These are phyloP conservation scores for Acropora tenuis DNA, from an alignment of 64 coral and sea anemone species.

Conservation along the genomic window DNA sequence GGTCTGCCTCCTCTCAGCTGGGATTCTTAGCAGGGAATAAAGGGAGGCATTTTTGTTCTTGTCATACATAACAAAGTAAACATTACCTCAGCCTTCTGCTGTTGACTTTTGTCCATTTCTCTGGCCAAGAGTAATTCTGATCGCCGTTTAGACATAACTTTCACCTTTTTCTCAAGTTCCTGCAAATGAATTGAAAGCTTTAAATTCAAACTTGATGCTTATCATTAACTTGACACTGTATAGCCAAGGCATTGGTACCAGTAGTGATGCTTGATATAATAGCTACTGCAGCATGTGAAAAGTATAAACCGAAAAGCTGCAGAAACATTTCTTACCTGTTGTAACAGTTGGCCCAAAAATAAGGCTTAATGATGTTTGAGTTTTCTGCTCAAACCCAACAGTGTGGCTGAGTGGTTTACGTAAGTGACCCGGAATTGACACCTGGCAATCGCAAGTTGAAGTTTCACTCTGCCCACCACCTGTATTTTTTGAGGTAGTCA, in stretches of 20 bases:
- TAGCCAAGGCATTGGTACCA: too few species aligned
- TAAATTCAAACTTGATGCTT: too few species aligned
- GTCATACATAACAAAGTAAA: neutral
- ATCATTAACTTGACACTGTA: too few species aligned
- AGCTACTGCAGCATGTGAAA: too few species aligned
- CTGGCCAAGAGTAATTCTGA: conserved; percentile 52
- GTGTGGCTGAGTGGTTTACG: neutral
- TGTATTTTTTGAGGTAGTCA: neutral
- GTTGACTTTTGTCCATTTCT: conserved; percentile 60
- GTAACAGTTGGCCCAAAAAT: neutral
- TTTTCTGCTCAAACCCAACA: neutral
- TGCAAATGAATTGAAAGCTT: neutral
- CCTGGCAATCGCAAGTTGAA: neutral
- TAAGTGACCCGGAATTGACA: neutral
- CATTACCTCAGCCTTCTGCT: conserved; percentile 39
- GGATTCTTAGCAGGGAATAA: too few species aligned
- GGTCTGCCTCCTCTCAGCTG: too few species aligned
- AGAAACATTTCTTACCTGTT: too few species aligned
- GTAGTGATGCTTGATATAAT: too few species aligned
- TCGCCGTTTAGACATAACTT: conserved; percentile 51
- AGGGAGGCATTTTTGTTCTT: neutral
- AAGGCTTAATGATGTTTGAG: neutral
- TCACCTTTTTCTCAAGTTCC: conserved; percentile 61
- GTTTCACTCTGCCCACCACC: neutral
- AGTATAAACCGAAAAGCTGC: too few species aligned